Conservation (phyloP, 2,888 invertebrate genomes). For the Protodeltote pygarga region DNA sequence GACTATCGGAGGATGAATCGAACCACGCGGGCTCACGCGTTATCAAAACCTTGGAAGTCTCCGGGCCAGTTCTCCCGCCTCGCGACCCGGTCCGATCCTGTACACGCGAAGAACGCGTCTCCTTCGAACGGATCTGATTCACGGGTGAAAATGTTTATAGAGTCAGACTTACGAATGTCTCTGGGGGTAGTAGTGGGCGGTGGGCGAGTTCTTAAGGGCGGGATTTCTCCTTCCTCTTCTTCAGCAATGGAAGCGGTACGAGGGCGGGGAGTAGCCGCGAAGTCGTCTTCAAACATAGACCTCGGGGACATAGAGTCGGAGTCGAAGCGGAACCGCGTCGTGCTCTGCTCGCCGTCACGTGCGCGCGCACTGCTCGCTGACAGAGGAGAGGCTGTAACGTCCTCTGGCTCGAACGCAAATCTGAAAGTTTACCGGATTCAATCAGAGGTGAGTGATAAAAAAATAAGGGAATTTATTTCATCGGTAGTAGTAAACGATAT, state of each 20-base stretch:
- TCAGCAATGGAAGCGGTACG: slow-evolving; percentile 82
- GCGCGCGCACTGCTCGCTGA: slow-evolving; percentile 70
- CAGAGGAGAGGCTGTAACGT: slow-evolving; percentile 70
- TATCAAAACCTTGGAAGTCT: slow-evolving; percentile 80
- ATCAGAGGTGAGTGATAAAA: too few relatives aligned
- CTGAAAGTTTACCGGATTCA: too few relatives aligned
- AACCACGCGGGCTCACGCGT: slow-evolving; percentile 64
- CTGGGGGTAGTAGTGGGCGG: slow-evolving; percentile 77
- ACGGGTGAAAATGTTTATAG: slow-evolving; percentile 95
- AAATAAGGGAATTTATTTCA: too few relatives aligned
- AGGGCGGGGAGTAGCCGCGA: slow-evolving; percentile 80
- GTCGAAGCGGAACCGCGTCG: slow-evolving; percentile 77
- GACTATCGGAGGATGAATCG: background rate
- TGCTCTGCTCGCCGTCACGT: slow-evolving; percentile 68
- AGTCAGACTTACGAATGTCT: slow-evolving; percentile 94
- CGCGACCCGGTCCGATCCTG: slow-evolving; percentile 80
- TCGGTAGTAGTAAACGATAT: too few relatives aligned
- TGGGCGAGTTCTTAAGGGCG: slow-evolving; percentile 70
- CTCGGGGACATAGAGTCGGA: slow-evolving; percentile 80
- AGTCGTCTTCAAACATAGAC: slow-evolving; percentile 90
- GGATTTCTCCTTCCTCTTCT: slow-evolving; percentile 78
- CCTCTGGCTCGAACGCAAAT: slow-evolving; percentile 77
- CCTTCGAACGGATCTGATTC: slow-evolving; percentile 96
- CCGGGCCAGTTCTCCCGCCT: slow-evolving; percentile 83
- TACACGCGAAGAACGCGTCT: slow-evolving; percentile 93